Conservation (phyloP, 1,140 invertebrate species). For the Ceratitis capitata region DNA sequence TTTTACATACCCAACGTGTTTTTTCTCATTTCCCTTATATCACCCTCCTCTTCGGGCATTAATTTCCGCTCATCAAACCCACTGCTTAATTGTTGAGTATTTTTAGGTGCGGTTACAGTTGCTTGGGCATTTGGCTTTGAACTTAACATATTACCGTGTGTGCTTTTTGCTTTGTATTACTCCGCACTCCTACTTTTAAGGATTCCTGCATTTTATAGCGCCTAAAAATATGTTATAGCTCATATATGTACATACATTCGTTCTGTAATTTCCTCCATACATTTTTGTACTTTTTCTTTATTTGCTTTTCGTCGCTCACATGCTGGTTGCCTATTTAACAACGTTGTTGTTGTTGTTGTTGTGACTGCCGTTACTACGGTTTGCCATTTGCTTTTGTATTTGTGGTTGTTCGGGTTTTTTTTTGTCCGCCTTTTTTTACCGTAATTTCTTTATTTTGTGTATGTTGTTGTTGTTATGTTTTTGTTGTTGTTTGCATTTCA, state of each 20-base stretch:
- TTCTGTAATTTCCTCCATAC: background rate
- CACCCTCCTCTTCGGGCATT: background rate
- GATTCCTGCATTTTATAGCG: background rate
- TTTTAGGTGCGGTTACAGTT: constrained; percentile 13
- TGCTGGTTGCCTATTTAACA: background rate
- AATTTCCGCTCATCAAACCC: background rate
- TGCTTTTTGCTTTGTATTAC: background rate
- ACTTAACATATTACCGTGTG: background rate
- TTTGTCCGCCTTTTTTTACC: background rate
- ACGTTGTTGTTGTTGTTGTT: background rate
- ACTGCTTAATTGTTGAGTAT: background rate
- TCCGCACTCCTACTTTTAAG: background rate
- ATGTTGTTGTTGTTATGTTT: background rate
- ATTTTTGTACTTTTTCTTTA: background rate
- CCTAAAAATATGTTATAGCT: background rate
- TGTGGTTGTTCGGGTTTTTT: background rate
- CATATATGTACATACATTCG: background rate
- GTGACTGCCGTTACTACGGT: too few species aligned
- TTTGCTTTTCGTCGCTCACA: background rate
- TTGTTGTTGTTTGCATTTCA: background rate
- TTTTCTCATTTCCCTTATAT: background rate
- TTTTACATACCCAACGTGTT: background rate
- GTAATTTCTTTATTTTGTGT: constrained; percentile 3
- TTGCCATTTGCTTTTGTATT: background rate
- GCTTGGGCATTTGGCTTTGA: background rate